phyloP scores from a whole-genome alignment of 2,797 vertebrate species.

The Hirundo rustica region DNA sequence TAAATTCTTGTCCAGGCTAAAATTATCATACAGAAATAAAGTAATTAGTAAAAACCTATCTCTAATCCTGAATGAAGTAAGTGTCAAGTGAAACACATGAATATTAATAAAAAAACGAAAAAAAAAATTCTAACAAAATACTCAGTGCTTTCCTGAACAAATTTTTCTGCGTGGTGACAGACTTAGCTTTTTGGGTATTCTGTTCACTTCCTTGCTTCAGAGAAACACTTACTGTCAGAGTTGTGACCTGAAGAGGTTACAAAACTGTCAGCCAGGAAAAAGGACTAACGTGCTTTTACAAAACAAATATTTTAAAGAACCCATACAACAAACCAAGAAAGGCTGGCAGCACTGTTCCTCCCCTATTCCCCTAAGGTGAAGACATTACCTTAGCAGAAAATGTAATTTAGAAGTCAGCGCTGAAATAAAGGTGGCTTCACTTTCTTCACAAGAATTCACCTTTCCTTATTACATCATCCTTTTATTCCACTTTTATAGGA shows the following conservation, averaged over 20 bases:
- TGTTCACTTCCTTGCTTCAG: neutral
- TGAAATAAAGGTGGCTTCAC: neutral
- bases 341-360: neutral
- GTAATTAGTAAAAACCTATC: neutral
- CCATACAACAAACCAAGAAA: neutral
- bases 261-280: neutral
- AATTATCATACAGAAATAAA: neutral
- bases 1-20: neutral
- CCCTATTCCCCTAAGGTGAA: neutral
- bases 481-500: neutral
- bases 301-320: neutral
- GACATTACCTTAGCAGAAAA: neutral
- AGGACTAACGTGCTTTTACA: neutral
- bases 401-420: neutral
- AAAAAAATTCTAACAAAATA: neutral
- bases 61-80: neutral
- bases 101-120: neutral
- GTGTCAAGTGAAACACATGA: neutral
- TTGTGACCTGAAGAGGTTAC: neutral
- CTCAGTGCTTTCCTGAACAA: neutral
- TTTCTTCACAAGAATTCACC: neutral
- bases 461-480: neutral
- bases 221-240: neutral
- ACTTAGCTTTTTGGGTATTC: neutral
- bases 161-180: neutral